A percentile compares a stretch with the other conserved stretches of the same genome.
Conservation (phyloP, 2,113 vertebrate genomes). For the Callorhinus ursinus region DNA sequence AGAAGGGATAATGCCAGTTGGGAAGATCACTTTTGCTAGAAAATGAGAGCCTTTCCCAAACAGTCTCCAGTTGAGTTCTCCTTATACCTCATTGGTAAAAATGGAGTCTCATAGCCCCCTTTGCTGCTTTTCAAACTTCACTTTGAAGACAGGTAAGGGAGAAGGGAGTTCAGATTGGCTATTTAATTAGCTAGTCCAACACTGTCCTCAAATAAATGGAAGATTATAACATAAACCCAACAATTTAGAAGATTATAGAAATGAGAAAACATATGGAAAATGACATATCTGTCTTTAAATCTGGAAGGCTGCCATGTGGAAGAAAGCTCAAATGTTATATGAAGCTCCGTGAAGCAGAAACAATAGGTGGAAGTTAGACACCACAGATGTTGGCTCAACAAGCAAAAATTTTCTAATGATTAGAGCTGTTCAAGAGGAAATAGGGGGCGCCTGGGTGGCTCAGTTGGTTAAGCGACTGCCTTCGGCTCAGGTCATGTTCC, state of each 20-base stretch:
- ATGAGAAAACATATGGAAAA: conserved; percentile 38
- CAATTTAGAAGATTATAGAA: not conserved
- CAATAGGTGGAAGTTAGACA: not conserved
- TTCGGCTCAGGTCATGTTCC: too few relatives aligned
- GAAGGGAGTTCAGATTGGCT: not conserved
- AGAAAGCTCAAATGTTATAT: not conserved
- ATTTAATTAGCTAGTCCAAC: not conserved
- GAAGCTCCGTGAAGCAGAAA: not conserved
- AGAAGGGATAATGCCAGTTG: not conserved
- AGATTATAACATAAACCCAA: not conserved
- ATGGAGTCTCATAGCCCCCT: not conserved
- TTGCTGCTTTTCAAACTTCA: not conserved
- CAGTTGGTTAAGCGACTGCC: too few relatives aligned
- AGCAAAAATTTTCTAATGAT: conserved; percentile 17
- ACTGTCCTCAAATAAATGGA: not conserved
- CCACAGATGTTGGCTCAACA: not conserved
- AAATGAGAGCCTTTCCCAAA: not conserved
- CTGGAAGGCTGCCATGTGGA: not conserved
- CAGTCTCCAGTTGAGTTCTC: not conserved
- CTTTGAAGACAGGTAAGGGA: not conserved
- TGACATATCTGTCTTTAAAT: conserved; percentile 31
- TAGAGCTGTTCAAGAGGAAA: conserved; percentile 14
- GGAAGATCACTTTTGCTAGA: not conserved
- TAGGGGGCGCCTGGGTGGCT: too few relatives aligned
- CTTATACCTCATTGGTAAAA: not conserved